A percentile compares a stretch with the other conserved stretches of the same genome.
phyloP scores from a whole-genome alignment of 2,113 vertebrate genomes.

The Otolemur garnettii region DNA sequence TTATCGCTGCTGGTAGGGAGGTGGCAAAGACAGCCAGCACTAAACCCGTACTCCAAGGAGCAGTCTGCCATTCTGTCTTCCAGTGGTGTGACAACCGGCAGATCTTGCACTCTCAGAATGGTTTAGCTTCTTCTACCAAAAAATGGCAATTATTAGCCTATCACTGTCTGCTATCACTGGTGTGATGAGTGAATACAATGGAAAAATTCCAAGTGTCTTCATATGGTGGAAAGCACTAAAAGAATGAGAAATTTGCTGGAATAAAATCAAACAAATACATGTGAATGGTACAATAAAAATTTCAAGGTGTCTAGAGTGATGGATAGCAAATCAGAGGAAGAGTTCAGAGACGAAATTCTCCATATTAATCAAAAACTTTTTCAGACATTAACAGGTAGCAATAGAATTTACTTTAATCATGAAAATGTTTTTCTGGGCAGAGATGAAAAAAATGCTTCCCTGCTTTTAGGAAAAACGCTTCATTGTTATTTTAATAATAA shows the following conservation, averaged over 20 bases:
- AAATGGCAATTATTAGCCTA: neutral
- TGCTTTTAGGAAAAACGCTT: neutral
- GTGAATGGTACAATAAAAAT: neutral
- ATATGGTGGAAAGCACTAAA: slow-evolving; percentile 15
- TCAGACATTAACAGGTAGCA: neutral
- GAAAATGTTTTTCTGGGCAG: neutral
- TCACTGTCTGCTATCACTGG: neutral
- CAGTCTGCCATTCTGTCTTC: neutral
- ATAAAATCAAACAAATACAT: neutral
- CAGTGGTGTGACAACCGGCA: neutral
- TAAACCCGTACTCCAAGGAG: neutral
- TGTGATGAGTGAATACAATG: neutral
- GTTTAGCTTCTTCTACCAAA: neutral
- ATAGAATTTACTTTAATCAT: neutral
- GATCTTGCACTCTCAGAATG: neutral
- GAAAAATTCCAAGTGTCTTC: neutral
- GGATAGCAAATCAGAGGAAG: neutral
- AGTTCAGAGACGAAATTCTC: neutral
- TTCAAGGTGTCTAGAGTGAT: neutral
- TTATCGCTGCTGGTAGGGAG: neutral
- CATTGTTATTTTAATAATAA: neutral
- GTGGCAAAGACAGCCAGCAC: neutral
- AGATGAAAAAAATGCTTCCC: neutral
- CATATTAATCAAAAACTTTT: neutral
- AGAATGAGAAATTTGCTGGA: neutral